Base-by-base conservation (phyloP, 30 jellyfish, hydroid and myxozoan species). In the Chrysaora quinquecirrha region DNA sequence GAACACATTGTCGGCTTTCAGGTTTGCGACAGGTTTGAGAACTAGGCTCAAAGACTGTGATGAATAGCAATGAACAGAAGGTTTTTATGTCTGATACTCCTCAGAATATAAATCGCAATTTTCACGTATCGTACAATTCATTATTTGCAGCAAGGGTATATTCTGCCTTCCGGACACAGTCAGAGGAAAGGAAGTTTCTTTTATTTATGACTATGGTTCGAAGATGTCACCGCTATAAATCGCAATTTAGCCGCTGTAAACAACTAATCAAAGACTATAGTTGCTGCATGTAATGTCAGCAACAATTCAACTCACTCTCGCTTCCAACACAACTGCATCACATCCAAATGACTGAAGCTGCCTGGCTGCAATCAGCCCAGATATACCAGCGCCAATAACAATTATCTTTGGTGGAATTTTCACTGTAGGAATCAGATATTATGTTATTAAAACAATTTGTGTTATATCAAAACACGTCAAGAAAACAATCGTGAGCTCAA, bases 351-450 rank as follows among this genome's bases (percentile, higher is more conserved):
- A 93, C 33, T 93, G 96, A 64, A 93, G 66, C 61, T 93, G 96
- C 30, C 98, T 73, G 6, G 97, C 97, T 14, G 98, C 98, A 21
- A 93, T 93, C 48, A 93, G 66, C 1, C 98, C 98, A 65, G 98
- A 93, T 32, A 93, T 87, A 6, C 98, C 98, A 73, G 96, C 98
- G 24, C 98, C 98, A 31, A 93, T 67, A 4, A 93, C 96, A 20
- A 93, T 82, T 22, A 93, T 76, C 71, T 86, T 86, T 11, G 98
- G 98, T 3, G 98, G 96, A 34, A 34, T 47, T 77, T 93, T 93
- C 73, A 93, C 96, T 86, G 67, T 14, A 47, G 52, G 38, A 25
- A 1, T 1, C 30, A 25, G 18, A 32, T 30, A 54, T 11, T 19
- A 63, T n/a, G 9, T 6, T 43, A 43, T 43, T 43, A 6, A 43